phyloP scores from a whole-genome alignment of 2,888 invertebrate genomes.

The Drosophila tanythrix region DNA sequence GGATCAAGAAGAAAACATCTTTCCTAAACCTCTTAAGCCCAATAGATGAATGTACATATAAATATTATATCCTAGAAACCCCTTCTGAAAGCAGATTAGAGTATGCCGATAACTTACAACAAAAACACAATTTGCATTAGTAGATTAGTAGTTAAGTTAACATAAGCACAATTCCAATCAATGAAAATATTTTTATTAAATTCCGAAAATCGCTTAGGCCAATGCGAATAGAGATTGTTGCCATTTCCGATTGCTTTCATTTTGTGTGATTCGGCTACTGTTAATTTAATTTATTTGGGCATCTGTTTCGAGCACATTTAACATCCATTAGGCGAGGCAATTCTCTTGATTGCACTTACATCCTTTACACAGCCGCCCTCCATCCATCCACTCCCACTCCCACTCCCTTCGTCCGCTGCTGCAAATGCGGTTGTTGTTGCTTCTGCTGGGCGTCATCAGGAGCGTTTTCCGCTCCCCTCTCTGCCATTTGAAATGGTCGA shows the following conservation, averaged over 20 bases:
- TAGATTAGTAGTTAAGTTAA: neutral
- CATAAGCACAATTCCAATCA: neutral
- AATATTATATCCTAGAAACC: neutral
- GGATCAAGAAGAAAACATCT: neutral
- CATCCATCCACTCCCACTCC: slow-evolving; percentile 1
- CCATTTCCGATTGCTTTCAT: slow-evolving; percentile 12
- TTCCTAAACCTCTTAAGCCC: neutral
- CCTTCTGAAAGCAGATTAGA: neutral
- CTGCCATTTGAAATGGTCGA: slow-evolving; percentile 20
- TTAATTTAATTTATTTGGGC: slow-evolving; percentile 81
- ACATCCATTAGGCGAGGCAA: slow-evolving; percentile 81
- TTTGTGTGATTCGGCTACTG: slow-evolving; percentile 20
- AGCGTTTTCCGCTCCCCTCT: slow-evolving; percentile 19
- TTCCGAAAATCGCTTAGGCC: neutral
- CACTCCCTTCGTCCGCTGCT: neutral
- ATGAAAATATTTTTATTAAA: neutral
- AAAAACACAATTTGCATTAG: too few species aligned
- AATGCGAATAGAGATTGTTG: slow-evolving; percentile 1
- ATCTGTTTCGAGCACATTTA: slow-evolving; percentile 83
- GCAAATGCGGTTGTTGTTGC: slow-evolving; percentile 1
- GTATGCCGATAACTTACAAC: neutral
- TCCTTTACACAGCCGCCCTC: slow-evolving; percentile 35
- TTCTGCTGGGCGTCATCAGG: slow-evolving; percentile 60
- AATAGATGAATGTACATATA: neutral
- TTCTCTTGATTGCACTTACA: slow-evolving; percentile 80